A percentile compares a stretch with the other conserved stretches of the same genome.
These are phyloP conservation scores for Bombylius discolor DNA, from an alignment of 2,888 invertebrate genomes.

Conservation along the genomic window DNA sequence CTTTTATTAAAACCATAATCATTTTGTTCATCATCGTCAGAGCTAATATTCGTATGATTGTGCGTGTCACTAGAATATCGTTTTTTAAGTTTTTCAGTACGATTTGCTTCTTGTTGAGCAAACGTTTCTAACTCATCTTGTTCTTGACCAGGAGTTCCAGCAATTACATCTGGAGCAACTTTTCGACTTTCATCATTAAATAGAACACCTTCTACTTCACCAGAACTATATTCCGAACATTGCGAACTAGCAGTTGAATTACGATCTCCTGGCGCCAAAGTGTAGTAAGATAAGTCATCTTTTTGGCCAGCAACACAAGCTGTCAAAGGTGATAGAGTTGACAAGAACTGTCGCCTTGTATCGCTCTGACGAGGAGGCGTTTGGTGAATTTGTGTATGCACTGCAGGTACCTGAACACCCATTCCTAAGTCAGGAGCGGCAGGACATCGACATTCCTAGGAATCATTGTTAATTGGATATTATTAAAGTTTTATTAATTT, in stretches of 20 bases:
- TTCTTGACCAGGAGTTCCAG: conserved; percentile 45
- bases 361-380: conserved; percentile 43
- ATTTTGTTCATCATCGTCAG: conserved; percentile 65
- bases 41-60: conserved; percentile 29
- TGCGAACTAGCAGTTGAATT: conserved; percentile 47
- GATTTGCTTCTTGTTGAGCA: conserved; percentile 68
- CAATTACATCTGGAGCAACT: conserved; percentile 64
- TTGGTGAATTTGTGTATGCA: conserved; percentile 35
- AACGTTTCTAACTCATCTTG: conserved; percentile 71
- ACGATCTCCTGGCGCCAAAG: conserved; percentile 44
- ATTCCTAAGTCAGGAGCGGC: conserved; percentile 45
- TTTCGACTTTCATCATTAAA: conserved; percentile 42
- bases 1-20: conserved; percentile 81
- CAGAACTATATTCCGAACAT: conserved; percentile 54
- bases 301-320: conserved; percentile 57
- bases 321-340: conserved; percentile 63
- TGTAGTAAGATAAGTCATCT: conserved; percentile 46
- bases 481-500: not conserved
- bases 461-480: not conserved
- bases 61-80: conserved; percentile 48
- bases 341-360: conserved; percentile 62
- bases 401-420: conserved; percentile 37
- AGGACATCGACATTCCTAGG: conserved; percentile 35
- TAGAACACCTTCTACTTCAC: conserved; percentile 44
- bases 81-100: conserved; percentile 70